Percentiles rank a stretch among this genome's conserved stretches.
Evolutionary conservation across 2,888 invertebrate genomes (phyloP).

Genomic region (Morinoia aosen): DNA sequence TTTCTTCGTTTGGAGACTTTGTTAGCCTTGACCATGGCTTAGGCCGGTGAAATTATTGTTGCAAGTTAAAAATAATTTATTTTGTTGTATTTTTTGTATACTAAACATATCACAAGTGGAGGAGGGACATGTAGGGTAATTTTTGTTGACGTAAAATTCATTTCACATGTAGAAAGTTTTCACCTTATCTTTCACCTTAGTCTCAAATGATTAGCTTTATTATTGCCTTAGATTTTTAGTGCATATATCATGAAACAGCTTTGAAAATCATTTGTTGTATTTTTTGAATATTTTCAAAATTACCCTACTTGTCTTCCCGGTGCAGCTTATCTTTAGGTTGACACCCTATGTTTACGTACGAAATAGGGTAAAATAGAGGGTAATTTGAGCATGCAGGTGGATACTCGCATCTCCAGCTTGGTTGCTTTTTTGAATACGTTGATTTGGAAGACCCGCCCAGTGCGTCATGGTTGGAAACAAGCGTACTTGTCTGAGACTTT

Average conservation of each 20-base stretch:
- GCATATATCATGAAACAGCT: neutral
- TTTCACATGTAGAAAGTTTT: neutral
- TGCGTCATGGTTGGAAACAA: neutral
- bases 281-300: neutral
- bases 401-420: neutral
- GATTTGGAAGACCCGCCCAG: neutral
- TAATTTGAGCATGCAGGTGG: neutral
- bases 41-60: neutral
- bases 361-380: neutral
- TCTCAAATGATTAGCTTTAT: neutral
- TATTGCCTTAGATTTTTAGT: neutral
- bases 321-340: slow-evolving; percentile 10
- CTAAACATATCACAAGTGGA: neutral
- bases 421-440: neutral
- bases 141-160: neutral
- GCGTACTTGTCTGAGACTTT: neutral
- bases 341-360: neutral
- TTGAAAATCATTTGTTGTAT: neutral
- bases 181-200: neutral
- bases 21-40: neutral
- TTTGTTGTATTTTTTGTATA: neutral
- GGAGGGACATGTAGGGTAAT: neutral
- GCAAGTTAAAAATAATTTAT: neutral
- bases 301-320: slow-evolving; percentile 4
- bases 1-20: neutral